phyloP scores from a whole-genome alignment of 2,113 vertebrate species.

The Taurulus bubalis region DNA sequence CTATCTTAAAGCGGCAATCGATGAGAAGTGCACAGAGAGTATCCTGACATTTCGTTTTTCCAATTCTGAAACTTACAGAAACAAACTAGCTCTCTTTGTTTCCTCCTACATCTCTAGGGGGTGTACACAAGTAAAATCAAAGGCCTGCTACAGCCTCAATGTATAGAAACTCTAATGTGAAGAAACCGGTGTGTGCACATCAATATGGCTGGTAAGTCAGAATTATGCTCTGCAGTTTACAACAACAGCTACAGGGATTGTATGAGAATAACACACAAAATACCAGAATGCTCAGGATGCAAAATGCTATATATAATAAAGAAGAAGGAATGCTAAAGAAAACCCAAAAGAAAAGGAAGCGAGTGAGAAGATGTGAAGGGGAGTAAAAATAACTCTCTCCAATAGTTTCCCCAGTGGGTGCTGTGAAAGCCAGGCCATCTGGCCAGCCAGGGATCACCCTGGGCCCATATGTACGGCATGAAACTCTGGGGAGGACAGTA shows the following conservation, averaged over 20 bases:
- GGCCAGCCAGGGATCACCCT: conserved; percentile 58
- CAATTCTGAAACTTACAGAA: neutral
- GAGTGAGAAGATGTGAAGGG: neutral
- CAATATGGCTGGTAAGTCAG: neutral
- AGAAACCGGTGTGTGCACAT: neutral
- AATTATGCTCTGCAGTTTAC: neutral
- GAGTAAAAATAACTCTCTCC: conserved; percentile 31
- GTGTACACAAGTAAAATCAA: neutral
- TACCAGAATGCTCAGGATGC: too few relatives aligned
- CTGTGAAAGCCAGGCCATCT: conserved; percentile 73
- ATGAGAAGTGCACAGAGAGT: neutral
- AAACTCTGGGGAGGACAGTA: conserved; percentile 53
- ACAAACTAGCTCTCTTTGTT: neutral
- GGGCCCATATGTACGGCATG: conserved; percentile 61
- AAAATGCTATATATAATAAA: neutral
- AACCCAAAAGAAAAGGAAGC: neutral
- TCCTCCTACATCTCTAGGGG: neutral
- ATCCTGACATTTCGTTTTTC: neutral
- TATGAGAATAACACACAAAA: neutral
- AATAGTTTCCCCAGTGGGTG: conserved; percentile 60
- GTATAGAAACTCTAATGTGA: neutral
- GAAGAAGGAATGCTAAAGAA: neutral
- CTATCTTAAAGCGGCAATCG: neutral
- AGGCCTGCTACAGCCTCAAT: neutral
- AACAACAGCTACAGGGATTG: neutral